phyloP scores from a whole-genome alignment of 2,113 vertebrate genomes.

The Zingel zingel region DNA sequence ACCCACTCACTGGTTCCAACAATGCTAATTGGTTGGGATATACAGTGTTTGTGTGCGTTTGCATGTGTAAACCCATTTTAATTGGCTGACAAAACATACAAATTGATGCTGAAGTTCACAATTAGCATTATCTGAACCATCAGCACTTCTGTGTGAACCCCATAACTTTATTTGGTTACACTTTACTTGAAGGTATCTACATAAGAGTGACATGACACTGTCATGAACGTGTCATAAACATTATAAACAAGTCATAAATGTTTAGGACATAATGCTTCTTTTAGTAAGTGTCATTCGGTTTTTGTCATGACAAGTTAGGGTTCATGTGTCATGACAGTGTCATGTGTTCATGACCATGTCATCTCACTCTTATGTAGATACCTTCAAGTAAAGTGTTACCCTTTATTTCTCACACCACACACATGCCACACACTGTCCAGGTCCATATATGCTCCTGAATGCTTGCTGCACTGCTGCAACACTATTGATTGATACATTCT shows the following conservation, averaged over 20 bases:
- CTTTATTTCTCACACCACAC: constrained; percentile 7
- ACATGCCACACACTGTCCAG: constrained; percentile 3
- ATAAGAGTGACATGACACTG: too few species aligned
- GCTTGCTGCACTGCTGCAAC: constrained; percentile 34
- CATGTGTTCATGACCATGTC: too few species aligned
- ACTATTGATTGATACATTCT: constrained; percentile 47
- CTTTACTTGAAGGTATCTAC: too few species aligned
- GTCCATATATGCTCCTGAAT: background rate
- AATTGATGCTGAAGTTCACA: constrained; percentile 11
- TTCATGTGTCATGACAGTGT: too few species aligned
- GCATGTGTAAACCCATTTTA: constrained; percentile 30
- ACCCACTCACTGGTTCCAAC: constrained; percentile 7
- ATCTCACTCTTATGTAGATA: too few species aligned
- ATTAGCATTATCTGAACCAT: constrained; percentile 33
- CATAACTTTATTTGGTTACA: constrained; percentile 8
- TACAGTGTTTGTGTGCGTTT: constrained; percentile 15
- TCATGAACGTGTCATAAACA: too few species aligned
- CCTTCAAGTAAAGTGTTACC: too few species aligned
- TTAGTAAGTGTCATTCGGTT: too few species aligned
- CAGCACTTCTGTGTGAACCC: constrained; percentile 28
- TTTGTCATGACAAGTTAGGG: too few species aligned
- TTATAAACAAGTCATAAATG: too few species aligned
- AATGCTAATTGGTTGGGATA: constrained; percentile 37
- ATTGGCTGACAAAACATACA: constrained; percentile 41
- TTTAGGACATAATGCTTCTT: too few species aligned